These are phyloP conservation scores for Autographa pulchrina DNA, from an alignment of 2,888 invertebrate genomes.

Conservation along the genomic window DNA sequence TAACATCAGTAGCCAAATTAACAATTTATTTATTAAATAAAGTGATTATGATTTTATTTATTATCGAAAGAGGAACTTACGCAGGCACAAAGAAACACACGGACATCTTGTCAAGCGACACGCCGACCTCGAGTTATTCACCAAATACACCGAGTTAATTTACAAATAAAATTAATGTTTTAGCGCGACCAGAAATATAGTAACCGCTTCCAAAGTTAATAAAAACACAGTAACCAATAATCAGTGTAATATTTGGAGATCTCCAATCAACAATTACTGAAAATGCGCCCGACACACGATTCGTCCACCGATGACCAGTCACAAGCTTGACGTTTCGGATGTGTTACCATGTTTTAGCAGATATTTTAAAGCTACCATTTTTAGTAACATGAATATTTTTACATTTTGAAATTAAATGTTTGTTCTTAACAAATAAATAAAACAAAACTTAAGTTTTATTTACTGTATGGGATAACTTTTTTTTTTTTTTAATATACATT, in stretches of 20 bases:
- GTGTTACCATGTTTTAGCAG: slow-evolving; percentile 67
- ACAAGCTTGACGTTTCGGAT: slow-evolving; percentile 84
- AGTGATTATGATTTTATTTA: slow-evolving; percentile 28
- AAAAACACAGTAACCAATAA: slow-evolving; percentile 87
- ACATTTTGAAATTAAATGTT: too few species aligned
- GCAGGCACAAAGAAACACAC: slow-evolving; percentile 92
- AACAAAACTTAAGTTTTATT: background rate
- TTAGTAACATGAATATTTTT: background rate
- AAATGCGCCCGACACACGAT: slow-evolving; percentile 88
- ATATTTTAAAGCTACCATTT: slow-evolving; percentile 20
- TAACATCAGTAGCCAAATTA: background rate
- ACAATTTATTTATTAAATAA: background rate
- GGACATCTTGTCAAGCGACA: slow-evolving; percentile 88
- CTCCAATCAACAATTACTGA: slow-evolving; percentile 90
- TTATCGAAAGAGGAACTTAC: slow-evolving; percentile 88
- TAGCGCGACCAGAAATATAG: slow-evolving; percentile 71
- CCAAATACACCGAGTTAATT: slow-evolving; percentile 57
- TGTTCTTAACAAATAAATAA: background rate
- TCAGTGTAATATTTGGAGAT: slow-evolving; percentile 87
- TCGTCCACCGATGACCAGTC: slow-evolving; percentile 89
- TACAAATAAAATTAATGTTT: slow-evolving; percentile 67
- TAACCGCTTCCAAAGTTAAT: slow-evolving; percentile 82
- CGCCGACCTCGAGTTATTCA: slow-evolving; percentile 66
- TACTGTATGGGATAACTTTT: background rate
- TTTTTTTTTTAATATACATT: background rate